These are phyloP conservation scores for Beris morrisii DNA, from an alignment of 2,888 invertebrate species.

Conservation along the genomic window DNA sequence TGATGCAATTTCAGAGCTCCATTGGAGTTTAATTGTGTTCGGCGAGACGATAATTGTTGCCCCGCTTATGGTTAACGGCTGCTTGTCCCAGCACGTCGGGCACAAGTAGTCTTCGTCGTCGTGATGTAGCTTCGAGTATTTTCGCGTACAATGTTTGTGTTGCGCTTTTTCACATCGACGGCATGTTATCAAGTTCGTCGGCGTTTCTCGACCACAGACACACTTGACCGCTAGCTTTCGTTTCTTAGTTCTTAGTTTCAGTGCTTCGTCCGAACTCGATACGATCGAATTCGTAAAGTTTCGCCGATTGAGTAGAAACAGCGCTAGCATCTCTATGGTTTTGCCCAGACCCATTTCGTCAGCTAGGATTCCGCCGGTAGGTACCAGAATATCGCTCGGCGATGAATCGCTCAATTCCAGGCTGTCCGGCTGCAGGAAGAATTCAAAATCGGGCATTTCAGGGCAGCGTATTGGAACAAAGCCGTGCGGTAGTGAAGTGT, in stretches of 20 bases:
- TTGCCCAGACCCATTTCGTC: conserved; percentile 85
- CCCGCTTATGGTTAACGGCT: conserved; percentile 53
- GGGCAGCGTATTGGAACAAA: conserved; percentile 36
- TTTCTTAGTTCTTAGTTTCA: conserved; percentile 8
- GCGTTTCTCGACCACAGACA: conserved; percentile 49
- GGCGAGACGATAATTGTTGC: conserved; percentile 77
- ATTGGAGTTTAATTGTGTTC: conserved; percentile 66
- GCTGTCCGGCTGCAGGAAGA: conserved; percentile 47
- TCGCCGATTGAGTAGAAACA: conserved; percentile 60
- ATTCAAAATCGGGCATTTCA: conserved; percentile 37
- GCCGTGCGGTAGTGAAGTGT: conserved; percentile 30
- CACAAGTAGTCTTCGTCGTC: conserved; percentile 60
- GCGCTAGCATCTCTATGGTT: conserved; percentile 73
- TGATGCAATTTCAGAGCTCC: conserved; percentile 69
- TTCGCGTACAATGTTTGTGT: conserved; percentile 65
- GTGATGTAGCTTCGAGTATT: conserved; percentile 43
- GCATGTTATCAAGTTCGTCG: conserved; percentile 58
- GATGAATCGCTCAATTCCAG: conserved; percentile 42
- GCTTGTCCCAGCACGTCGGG: conserved; percentile 65
- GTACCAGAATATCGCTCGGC: conserved; percentile 52
- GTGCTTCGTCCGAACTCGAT: background rate
- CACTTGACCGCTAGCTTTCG: conserved; percentile 43
- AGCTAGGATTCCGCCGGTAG: conserved; percentile 72
- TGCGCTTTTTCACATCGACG: conserved; percentile 62
- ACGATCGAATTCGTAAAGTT: background rate